Base-by-base conservation (phyloP, 2,888 invertebrate genomes). In the Amphiduros pacificus region DNA sequence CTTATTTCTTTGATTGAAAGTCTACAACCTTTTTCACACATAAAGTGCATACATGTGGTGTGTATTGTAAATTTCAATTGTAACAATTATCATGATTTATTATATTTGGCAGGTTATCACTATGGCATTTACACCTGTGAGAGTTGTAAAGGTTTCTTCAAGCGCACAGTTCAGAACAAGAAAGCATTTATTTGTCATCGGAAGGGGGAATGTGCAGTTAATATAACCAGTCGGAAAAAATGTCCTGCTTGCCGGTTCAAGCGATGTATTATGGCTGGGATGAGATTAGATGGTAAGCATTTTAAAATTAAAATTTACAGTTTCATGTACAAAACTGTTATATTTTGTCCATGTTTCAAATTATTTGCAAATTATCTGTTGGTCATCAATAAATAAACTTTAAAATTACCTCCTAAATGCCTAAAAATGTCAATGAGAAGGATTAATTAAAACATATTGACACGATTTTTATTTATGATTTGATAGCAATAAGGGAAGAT, bases 121-220 rank as follows among this genome's bases (percentile, higher is more conserved):
- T 97, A 97, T 83, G 97, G 97, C 14, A 96, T 96, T 74, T 96
- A 95, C 85, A 95, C 94, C 14, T 97, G 97, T 84, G 97, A 97
- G 81, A 94, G 94, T 24, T 97, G 97, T 84, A 97, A 97, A 84
- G 96, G 96, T 1, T 97, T 97, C 85, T 97, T 97, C 86, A 97
- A 97, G 84, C 87, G 97, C 65, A 97, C 96, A 24, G 96, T 97
- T n/a, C 97, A 97, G 85, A 97, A 97, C 82, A 89, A 95, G 72
- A 97, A 97, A 85, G 93, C 94, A 82, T 97, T 96, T 84, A 92
- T 94, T 77, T 97, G 97, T 80, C 77, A 77, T 58, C 69, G 75
- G 60, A 73, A 73, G 53, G 73, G 74, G 9, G 75, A 77, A 92
- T 97, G 97, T 83, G 92, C 92, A 27, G 93, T 97, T 14, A 93